These are phyloP conservation scores for Pristionchus japonicus DNA, from an alignment of 2,888 invertebrate genomes.

Conservation along the genomic window DNA sequence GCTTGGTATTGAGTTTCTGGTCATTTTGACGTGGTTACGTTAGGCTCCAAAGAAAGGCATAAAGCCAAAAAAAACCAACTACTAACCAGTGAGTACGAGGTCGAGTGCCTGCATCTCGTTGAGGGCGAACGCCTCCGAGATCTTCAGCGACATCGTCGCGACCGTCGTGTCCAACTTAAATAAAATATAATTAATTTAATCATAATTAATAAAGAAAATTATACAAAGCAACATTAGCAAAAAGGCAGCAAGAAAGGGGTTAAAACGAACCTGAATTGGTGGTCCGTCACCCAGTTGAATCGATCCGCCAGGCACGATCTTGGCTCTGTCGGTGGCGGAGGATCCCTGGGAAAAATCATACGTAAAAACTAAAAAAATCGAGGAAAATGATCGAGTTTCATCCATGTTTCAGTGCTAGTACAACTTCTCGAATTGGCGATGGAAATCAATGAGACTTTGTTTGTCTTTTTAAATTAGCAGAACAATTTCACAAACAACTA, in stretches of 20 bases:
- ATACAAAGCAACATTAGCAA: neutral
- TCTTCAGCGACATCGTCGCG: slow-evolving; percentile 24
- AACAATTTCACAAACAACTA: neutral
- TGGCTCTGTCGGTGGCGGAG: neutral
- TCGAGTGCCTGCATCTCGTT: slow-evolving; percentile 47
- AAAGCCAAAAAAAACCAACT: neutral
- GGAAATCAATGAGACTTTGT: no score
- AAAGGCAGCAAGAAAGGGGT: neutral
- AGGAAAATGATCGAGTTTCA: neutral
- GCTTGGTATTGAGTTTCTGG: no score
- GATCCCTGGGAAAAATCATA: neutral
- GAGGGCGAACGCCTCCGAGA: slow-evolving; percentile 28
- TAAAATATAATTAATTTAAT: neutral
- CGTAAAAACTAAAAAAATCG: neutral
- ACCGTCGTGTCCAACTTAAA: neutral
- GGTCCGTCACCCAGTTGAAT: slow-evolving; percentile 1
- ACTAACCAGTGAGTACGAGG: slow-evolving; percentile 42
- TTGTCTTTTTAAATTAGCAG: neutral
- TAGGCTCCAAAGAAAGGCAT: neutral
- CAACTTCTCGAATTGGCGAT: no score
- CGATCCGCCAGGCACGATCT: slow-evolving; percentile 13
- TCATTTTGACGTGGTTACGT: no score
- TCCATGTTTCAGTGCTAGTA: no score
- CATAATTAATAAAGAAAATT: neutral
- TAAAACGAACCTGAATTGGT: neutral